Conservation (phyloP, 1,140 invertebrate genomes). For the Eufriesea mexicana region DNA sequence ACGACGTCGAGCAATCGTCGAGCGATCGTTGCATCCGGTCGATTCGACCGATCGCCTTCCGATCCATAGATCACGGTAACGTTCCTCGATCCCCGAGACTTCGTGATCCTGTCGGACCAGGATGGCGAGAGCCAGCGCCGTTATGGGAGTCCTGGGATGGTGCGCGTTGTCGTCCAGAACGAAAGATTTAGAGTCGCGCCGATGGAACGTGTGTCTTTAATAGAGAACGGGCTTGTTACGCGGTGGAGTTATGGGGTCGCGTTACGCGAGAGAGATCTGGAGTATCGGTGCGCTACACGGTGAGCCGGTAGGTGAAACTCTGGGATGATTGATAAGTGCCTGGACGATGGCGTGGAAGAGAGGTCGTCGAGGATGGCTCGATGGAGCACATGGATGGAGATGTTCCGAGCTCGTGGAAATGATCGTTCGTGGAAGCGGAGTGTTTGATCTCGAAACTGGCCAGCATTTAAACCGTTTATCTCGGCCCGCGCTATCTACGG, state of each 20-base stretch:
- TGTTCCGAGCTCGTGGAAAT: no score
- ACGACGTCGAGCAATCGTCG: neutral
- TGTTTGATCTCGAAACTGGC: no score
- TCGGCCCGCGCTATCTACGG: no score
- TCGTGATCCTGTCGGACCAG: constrained; percentile 40
- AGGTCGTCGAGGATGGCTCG: no score
- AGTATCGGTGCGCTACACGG: neutral
- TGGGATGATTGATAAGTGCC: neutral
- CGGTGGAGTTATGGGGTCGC: constrained; percentile 36
- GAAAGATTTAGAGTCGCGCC: constrained; percentile 23
- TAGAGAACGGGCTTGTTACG: constrained; percentile 25
- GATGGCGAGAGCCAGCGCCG: constrained; percentile 46
- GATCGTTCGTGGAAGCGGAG: no score
- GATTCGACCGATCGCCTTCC: neutral
- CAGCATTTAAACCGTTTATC: no score
- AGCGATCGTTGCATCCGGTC: neutral
- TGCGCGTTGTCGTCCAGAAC: neutral
- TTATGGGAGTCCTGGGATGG: neutral
- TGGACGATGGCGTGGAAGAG: neutral
- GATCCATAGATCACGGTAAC: constrained; percentile 21
- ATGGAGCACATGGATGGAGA: neutral
- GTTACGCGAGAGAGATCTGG: neutral
- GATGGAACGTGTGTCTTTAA: neutral
- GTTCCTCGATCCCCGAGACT: neutral
- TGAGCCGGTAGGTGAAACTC: neutral